phyloP scores from a whole-genome alignment of 2,113 vertebrate genomes.

The Mus pahari region DNA sequence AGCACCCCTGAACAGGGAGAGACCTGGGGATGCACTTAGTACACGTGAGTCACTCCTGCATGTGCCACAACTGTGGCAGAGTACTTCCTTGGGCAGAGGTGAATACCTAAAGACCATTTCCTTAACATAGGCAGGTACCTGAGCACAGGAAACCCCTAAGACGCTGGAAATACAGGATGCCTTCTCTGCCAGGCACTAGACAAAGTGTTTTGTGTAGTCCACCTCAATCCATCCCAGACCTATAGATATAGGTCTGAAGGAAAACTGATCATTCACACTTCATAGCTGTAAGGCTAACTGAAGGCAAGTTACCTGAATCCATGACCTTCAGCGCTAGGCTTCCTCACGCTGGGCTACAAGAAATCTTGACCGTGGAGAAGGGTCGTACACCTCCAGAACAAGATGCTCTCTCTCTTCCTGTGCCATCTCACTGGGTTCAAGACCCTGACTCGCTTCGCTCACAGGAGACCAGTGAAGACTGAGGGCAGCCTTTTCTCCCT shows the following conservation, averaged over 20 bases:
- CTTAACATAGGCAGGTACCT: no score
- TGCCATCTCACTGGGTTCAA: neutral
- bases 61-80: neutral
- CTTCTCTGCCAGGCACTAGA: neutral
- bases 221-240: neutral
- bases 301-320: neutral
- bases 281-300: neutral
- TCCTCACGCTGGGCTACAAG: neutral
- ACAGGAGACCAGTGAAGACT: neutral
- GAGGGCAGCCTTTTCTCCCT: neutral
- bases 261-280: neutral
- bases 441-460: neutral
- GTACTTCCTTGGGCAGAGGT: neutral
- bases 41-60: neutral
- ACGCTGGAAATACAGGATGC: neutral
- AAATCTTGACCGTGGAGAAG: neutral
- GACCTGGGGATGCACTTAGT: accelerated
- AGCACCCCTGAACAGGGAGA: neutral
- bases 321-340: neutral
- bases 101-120: neutral
- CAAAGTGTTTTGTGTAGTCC: neutral
- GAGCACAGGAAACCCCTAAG: neutral
- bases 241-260: no score
- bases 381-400: no score
- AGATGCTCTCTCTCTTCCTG: neutral